These are phyloP conservation scores for Cephalopholis sonnerati DNA, from an alignment of 2,113 vertebrate species.

Conservation along the genomic window DNA sequence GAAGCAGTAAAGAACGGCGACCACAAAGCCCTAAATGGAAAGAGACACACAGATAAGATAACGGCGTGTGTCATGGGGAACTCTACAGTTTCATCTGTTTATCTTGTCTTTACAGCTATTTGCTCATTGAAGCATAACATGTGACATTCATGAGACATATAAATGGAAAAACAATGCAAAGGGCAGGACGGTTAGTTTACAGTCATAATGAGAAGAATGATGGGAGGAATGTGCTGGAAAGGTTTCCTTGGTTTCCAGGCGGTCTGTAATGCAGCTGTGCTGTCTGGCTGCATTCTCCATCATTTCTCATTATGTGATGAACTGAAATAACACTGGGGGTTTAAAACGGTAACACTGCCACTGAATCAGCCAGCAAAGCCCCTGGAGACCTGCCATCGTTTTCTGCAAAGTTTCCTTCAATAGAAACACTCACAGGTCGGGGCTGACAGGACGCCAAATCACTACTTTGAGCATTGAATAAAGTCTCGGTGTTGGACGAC, in stretches of 20 bases:
- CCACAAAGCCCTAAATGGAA: conserved; percentile 92
- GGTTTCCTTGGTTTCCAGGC: conserved; percentile 17
- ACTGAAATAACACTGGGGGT: conserved; percentile 55
- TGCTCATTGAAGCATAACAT: not conserved
- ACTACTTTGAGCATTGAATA: conserved; percentile 2
- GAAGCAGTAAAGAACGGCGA: conserved; percentile 98
- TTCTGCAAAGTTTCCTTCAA: not conserved
- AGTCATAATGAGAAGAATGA: conserved; percentile 6
- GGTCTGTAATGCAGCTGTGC: conserved; percentile 27
- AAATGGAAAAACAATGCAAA: conserved; percentile 5
- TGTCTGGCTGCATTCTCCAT: conserved; percentile 46
- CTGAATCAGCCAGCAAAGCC: conserved; percentile 26
- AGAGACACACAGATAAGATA: conserved; percentile 51
- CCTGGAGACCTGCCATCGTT: conserved; percentile 33
- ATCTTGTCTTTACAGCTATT: conserved; percentile 23
- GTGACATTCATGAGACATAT: not conserved
- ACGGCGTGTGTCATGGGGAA: not conserved
- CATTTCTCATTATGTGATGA: conserved; percentile 53
- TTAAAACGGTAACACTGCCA: conserved; percentile 48
- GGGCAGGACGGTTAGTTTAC: not conserved
- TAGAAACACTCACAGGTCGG: conserved; percentile 7
- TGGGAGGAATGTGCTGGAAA: conserved; percentile 28
- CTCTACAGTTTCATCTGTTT: not conserved
- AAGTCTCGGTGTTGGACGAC: not conserved
- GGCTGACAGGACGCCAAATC: not conserved